phyloP scores from a whole-genome alignment of 2,888 invertebrate species.

The Rotaria macrura region DNA sequence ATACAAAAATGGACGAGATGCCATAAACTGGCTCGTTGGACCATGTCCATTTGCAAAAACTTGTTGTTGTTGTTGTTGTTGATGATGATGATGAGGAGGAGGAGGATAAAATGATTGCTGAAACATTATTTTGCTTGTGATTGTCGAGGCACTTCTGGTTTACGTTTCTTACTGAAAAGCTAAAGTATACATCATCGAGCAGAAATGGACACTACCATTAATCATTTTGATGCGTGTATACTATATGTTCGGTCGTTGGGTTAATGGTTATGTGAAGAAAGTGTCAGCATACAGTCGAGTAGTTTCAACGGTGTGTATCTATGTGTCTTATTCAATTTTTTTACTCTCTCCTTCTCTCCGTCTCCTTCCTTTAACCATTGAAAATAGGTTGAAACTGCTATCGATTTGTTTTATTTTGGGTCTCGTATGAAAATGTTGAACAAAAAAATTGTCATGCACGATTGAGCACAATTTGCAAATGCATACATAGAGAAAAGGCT shows the following conservation, averaged over 20 bases:
- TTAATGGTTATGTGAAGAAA: constrained; percentile 3
- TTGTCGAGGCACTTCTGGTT: background rate
- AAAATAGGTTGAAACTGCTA: background rate
- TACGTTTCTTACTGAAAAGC: background rate
- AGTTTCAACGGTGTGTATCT: background rate
- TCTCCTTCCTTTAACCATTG: background rate
- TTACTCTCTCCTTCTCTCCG: background rate
- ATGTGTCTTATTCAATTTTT: constrained; percentile 1
- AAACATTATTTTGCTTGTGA: background rate
- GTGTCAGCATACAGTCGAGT: background rate
- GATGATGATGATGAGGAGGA: no score
- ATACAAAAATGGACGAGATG: background rate
- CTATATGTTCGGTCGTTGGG: background rate
- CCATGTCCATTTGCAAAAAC: background rate
- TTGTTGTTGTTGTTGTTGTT: background rate
- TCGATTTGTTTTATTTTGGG: background rate
- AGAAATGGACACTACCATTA: background rate
- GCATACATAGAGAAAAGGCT: background rate
- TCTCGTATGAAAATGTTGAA: background rate
- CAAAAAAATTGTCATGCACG: background rate
- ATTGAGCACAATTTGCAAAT: background rate
- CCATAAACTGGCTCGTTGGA: background rate
- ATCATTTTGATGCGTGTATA: background rate
- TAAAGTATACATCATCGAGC: background rate
- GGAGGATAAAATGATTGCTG: background rate